These are phyloP conservation scores for Machimus atricapillus DNA, from an alignment of 2,888 invertebrate genomes.

Conservation along the genomic window DNA sequence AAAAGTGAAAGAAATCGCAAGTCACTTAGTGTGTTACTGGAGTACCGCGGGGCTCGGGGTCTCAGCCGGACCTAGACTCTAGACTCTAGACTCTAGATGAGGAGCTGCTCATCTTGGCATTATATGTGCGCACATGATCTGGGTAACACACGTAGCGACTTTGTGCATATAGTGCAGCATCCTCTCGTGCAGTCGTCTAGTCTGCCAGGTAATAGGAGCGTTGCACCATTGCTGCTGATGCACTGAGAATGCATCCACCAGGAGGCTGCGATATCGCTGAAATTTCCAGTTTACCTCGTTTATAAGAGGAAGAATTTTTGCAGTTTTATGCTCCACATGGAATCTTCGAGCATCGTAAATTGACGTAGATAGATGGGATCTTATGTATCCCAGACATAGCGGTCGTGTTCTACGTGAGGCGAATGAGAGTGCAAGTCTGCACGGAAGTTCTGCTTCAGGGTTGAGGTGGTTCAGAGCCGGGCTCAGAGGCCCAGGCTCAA, in stretches of 20 bases:
- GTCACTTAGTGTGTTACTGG: conserved; percentile 32
- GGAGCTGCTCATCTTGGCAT: not conserved
- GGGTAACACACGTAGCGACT: not conserved
- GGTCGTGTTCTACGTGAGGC: conserved; percentile 28
- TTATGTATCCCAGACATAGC: conserved; percentile 28
- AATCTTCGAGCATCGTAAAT: conserved; percentile 34
- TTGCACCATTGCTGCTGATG: not conserved
- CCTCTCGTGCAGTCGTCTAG: conserved; percentile 8
- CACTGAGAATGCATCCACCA: not conserved
- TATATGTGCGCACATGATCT: not conserved
- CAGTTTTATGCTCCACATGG: conserved; percentile 24
- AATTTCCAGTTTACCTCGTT: conserved; percentile 11
- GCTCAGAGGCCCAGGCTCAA: not conserved
- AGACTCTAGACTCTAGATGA: no score
- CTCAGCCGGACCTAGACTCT: not conserved
- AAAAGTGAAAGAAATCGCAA: conserved; percentile 29
- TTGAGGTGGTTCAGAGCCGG: not conserved
- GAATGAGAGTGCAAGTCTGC: conserved; percentile 40
- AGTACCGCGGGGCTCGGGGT: not conserved
- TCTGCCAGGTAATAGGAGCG: conserved; percentile 14
- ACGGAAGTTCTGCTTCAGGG: conserved; percentile 14
- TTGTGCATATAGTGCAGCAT: not conserved
- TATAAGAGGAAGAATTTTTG: conserved; percentile 3
- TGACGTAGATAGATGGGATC: conserved; percentile 36
- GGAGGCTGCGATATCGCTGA: not conserved